Percentiles rank a stretch among this genome's conserved stretches.
These are phyloP conservation scores for Masnerella sp. DNA, from an alignment of 2,888 invertebrate species.

Conservation along the genomic window DNA sequence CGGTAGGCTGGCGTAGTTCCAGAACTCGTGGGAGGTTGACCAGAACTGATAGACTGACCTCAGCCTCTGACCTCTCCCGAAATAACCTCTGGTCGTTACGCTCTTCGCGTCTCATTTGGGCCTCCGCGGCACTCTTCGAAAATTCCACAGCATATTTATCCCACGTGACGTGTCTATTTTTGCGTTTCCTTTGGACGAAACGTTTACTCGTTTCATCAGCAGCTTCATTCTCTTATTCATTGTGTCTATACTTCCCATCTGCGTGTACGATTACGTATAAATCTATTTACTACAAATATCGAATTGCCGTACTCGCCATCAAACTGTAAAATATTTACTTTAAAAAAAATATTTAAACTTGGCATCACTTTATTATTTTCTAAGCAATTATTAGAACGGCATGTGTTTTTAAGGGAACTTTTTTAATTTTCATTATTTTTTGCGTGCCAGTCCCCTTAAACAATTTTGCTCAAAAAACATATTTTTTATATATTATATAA, in stretches of 20 bases:
- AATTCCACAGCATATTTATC: conserved; percentile 53
- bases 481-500: too few relatives aligned
- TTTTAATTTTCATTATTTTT: too few relatives aligned
- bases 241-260: conserved; percentile 11
- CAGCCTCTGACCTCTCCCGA: conserved; percentile 78
- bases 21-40: conserved; percentile 77
- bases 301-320: too few relatives aligned
- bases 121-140: conserved; percentile 44
- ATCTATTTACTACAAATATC: too few relatives aligned
- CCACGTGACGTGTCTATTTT: conserved; percentile 55
- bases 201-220: conserved; percentile 41
- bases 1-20: conserved; percentile 71
- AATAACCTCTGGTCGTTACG: conserved; percentile 69
- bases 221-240: conserved; percentile 25
- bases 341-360: too few relatives aligned
- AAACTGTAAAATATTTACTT: too few relatives aligned
- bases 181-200: conserved; percentile 36
- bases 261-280: conserved; percentile 1
- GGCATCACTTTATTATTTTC: too few relatives aligned
- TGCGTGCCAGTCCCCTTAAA: too few relatives aligned
- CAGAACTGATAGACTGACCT: conserved; percentile 76
- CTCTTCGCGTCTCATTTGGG: conserved; percentile 42
- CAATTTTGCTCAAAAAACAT: too few relatives aligned
- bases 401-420: too few relatives aligned
- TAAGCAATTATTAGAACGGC: too few relatives aligned